Conservation (phyloP, 2,888 invertebrate species). For the Ochropacha duplaris region DNA sequence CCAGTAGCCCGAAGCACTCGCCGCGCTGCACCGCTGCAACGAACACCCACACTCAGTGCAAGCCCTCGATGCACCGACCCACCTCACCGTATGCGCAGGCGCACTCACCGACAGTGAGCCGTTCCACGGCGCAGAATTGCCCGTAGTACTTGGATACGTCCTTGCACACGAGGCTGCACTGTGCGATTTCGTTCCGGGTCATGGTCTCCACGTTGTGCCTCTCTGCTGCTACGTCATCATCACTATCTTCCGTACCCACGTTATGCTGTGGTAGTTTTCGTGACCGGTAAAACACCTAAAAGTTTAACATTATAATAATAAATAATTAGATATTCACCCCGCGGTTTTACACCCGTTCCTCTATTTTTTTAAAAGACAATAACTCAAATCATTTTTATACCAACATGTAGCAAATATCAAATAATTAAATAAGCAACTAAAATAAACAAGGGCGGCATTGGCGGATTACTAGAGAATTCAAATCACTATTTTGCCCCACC, state of each 20-base stretch:
- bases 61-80: not conserved
- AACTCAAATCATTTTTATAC: too few species aligned
- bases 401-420: too few species aligned
- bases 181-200: slow-evolving; percentile 51
- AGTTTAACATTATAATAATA: too few species aligned
- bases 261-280: slow-evolving; percentile 37
- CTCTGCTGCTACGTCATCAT: slow-evolving; percentile 79
- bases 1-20: slow-evolving; percentile 92
- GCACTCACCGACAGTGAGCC: slow-evolving; percentile 80
- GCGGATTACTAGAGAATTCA: too few species aligned
- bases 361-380: too few species aligned
- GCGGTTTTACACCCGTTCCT: too few species aligned
- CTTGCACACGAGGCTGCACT: slow-evolving; percentile 84
- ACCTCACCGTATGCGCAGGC: not conserved
- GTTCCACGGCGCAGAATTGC: slow-evolving; percentile 89
- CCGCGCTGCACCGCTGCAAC: slow-evolving; percentile 85
- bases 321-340: too few species aligned
- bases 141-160: slow-evolving; percentile 90
- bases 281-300: slow-evolving; percentile 51
- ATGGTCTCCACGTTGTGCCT: slow-evolving; percentile 71
- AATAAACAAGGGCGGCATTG: too few species aligned
- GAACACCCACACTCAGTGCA: not conserved
- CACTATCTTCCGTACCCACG: slow-evolving; percentile 73
- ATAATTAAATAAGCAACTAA: too few species aligned
- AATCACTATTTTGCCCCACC: too few species aligned